Evolutionary conservation across 2,797 vertebrate species (phyloP), one percentile per base, ranked within the genome.

Genomic region (Glossophaga mutica): DNA sequence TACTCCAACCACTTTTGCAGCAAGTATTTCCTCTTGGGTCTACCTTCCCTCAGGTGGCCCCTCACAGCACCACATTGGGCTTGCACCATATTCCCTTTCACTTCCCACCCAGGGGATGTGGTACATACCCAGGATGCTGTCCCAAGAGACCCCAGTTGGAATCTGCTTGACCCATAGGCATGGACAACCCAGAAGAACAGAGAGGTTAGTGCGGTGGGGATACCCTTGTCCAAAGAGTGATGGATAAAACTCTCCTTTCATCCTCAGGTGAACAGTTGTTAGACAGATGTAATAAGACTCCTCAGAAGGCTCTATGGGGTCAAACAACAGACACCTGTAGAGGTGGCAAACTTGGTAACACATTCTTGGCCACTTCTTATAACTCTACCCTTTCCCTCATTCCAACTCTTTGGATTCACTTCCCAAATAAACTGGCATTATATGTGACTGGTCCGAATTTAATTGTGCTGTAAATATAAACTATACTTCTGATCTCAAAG

Each of bases 361-460:
- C 34, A 34, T 48, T 8, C 74, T 22, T 9, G n/a, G 15, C 8
- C 3, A 26, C 7, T 93, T 79, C 46, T 86, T 85, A 44, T 78
- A 76, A 59, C 59, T 71, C 37, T 52, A 24, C 34, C 14, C 5
- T 84, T 77, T 57, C 8, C 34, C 4, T 62, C 4, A 79, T n/a
- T 88, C 24, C 39, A 77, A 46, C 9, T 74, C 48, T 91, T 29
- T 76, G 32, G 8, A 88, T 59, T 89, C 39, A 67, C 10, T 32
- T 91, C 48, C 39, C 57, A 68, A 46, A 19, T 76, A 59, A 95
- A 76, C 1, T 21, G 32, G 21, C 34, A 68, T 44, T 32, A 94
- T 52, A 94, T 52, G 10, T 57, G 74, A 22, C 19, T 94, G 26
- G 18, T 46, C 24, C 83, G 42, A 88, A 88, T 95, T 65, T 68